Evolutionary conservation across 2,113 vertebrate genomes (phyloP).

Genomic region (Oenanthe oenanthe): DNA sequence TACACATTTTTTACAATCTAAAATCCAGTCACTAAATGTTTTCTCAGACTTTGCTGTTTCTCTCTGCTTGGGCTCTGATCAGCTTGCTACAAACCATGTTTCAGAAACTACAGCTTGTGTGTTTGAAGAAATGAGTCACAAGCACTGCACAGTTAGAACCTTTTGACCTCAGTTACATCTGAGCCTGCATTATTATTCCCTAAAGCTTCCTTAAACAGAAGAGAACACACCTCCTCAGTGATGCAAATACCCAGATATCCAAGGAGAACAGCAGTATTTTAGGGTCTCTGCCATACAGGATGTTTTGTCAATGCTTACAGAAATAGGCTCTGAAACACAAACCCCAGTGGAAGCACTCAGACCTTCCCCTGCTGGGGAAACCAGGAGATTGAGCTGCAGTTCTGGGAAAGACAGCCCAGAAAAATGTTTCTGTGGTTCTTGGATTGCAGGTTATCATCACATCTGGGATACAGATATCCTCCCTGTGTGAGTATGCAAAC

Average conservation of each 20-base stretch:
- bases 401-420: not conserved
- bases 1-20: not conserved
- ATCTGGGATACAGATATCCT: not conserved
- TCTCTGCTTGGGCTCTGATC: not conserved
- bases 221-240: not conserved
- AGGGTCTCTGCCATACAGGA: not conserved
- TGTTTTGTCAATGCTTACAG: not conserved
- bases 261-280: slow-evolving; percentile 9
- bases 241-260: not conserved
- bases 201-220: not conserved
- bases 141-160: not conserved
- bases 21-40: not conserved
- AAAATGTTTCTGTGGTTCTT: not conserved
- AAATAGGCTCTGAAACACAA: not conserved
- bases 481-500: not conserved
- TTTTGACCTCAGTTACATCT: not conserved
- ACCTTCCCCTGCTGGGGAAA: not conserved
- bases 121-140: not conserved
- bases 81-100: not conserved
- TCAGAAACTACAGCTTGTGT: not conserved
- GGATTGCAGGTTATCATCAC: not conserved
- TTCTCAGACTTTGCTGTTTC: not conserved
- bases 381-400: not conserved
- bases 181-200: not conserved
- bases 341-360: not conserved